These are phyloP conservation scores for Idaea dimidiata DNA, from an alignment of 2,888 invertebrate species.

Conservation along the genomic window DNA sequence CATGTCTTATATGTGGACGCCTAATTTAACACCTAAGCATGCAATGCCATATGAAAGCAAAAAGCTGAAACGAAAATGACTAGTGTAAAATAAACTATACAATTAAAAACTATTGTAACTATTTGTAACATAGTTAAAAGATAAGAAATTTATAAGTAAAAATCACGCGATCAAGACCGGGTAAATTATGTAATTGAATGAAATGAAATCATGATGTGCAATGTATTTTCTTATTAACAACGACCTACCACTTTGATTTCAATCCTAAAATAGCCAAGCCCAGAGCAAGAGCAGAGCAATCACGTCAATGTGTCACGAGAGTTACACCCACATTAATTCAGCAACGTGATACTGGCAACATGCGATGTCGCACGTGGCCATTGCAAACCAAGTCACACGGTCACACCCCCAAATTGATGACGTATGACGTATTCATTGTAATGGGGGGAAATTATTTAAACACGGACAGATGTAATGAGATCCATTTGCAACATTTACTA, in stretches of 20 bases:
- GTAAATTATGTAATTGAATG: too few relatives aligned
- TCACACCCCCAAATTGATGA: constrained; percentile 45
- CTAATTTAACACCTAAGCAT: too few relatives aligned
- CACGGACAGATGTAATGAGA: not conserved
- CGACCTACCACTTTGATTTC: not conserved
- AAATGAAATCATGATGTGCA: too few relatives aligned
- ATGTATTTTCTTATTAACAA: not conserved
- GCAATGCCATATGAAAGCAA: too few relatives aligned
- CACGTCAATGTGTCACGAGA: constrained; percentile 25
- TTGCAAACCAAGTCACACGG: constrained; percentile 38
- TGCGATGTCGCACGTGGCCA: constrained; percentile 35
- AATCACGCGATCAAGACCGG: too few relatives aligned
- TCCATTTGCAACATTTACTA: constrained; percentile 2
- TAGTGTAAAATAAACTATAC: too few relatives aligned
- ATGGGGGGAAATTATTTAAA: constrained; percentile 5
- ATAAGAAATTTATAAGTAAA: too few relatives aligned
- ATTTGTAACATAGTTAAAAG: too few relatives aligned
- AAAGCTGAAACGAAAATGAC: too few relatives aligned
- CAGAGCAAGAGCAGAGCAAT: constrained; percentile 8
- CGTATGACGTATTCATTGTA: constrained; percentile 25
- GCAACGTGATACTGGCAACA: constrained; percentile 25
- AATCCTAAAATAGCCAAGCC: not conserved
- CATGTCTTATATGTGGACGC: too few relatives aligned
- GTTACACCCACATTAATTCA: constrained; percentile 22
- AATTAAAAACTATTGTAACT: too few relatives aligned